Evolutionary conservation across 1,140 invertebrate species (phyloP), one percentile per base, ranked within the genome.

Genomic region (Coenobita brevimanus): DNA sequence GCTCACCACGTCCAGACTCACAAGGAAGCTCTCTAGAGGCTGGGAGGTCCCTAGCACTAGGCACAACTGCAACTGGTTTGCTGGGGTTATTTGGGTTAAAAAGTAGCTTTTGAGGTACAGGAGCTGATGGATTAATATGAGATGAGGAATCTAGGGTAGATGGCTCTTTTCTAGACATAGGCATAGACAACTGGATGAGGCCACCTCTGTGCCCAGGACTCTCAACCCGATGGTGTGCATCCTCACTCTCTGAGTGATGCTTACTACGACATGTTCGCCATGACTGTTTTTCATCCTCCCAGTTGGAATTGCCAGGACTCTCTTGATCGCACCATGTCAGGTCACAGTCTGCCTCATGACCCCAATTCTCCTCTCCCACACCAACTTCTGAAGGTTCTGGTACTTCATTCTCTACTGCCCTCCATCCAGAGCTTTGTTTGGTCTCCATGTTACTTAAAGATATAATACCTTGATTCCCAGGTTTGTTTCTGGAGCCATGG

Each of bases 71-170:
- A 38, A 82, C 78, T 21, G 89, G 89, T 50, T 89, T 85, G 36
- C 82, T 87, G n/a, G 89, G 89, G 27, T 89, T 89, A 67, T 87
- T 87, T 0, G 89, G 89, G 64, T 89, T 89, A 41, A 79, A 89
- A 24, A 89, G 54, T 24, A 78, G 81, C 54, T 79, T 83, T 38
- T 89, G 88, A 57, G 64, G 13, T 6, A 78, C 17, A 27, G 73
- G 60, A 46, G 75, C 21, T 57, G 81, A 54, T 46, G 36, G 27
- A 46, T 57, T 38, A 24, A 67, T 50, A 27, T 71, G 60, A 62
- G 67, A 82, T 36, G 87, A n/a, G 21, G 69, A 24, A 17, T 57
- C 84, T 36, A 41, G 41, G 62, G 21, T 41, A 38, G 38, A 6
- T 54, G 10, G 17, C 24, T 80, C 76, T 46, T 21, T 33, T 17